A percentile compares a stretch with the other conserved stretches of the same genome.
Conservation (phyloP, 1,140 invertebrate species). For the Tribolium castaneum region DNA sequence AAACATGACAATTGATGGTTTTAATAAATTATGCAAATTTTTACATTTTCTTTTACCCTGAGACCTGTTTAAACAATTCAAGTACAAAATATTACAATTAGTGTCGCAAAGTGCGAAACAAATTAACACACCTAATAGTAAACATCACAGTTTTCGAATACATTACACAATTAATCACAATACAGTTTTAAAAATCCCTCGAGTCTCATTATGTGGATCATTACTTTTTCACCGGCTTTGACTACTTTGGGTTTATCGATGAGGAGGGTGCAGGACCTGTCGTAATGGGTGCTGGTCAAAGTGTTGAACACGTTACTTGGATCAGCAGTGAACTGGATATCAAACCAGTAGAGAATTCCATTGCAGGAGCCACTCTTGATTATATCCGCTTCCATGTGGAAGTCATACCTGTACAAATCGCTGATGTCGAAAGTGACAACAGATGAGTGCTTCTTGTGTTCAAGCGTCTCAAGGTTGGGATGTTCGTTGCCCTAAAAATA, state of each 20-base stretch:
- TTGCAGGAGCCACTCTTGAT: not conserved
- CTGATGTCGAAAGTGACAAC: conserved; percentile 16
- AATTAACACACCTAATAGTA: not conserved
- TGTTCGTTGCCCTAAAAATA: conserved; percentile 52
- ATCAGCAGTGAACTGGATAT: conserved; percentile 16
- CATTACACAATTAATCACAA: conserved; percentile 10
- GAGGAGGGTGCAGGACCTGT: not conserved
- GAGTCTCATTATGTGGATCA: not conserved
- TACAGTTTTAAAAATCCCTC: conserved; percentile 16
- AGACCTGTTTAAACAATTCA: not conserved
- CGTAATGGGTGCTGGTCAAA: conserved; percentile 19
- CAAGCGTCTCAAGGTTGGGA: conserved; percentile 51
- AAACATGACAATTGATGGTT: not conserved
- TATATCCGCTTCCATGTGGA: not conserved
- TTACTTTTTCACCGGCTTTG: not conserved
- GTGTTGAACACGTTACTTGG: not conserved
- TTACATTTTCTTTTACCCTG: not conserved
- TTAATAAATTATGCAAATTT: not conserved
- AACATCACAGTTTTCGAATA: not conserved
- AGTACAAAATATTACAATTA: not conserved
- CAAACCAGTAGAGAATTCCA: conserved; percentile 21
- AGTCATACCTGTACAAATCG: not conserved
- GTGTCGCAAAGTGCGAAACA: not conserved
- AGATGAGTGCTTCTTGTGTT: not conserved
- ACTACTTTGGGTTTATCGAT: not conserved